Evolutionary conservation across 2,888 invertebrate species (phyloP).

Genomic region (Ichneumon xanthorius): DNA sequence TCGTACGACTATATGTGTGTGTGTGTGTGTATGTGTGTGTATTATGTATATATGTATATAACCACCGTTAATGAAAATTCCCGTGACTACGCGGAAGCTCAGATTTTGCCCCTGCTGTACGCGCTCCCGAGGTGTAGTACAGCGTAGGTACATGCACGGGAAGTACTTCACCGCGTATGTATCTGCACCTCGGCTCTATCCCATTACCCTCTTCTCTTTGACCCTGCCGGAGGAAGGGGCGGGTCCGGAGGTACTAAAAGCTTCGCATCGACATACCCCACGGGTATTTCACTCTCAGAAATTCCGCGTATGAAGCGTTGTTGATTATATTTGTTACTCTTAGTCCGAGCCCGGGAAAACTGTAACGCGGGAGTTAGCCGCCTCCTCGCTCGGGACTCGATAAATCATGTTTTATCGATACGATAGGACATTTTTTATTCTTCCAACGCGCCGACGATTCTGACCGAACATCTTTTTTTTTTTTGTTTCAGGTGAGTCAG

Average conservation of each 20-base stretch:
- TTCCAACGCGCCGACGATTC: background rate
- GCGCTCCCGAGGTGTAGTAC: slow-evolving; percentile 22
- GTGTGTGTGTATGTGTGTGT: background rate
- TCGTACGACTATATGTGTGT: background rate
- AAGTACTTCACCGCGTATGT: slow-evolving; percentile 43
- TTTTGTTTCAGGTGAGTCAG: slow-evolving; percentile 69
- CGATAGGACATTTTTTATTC: background rate
- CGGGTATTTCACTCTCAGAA: slow-evolving; percentile 39
- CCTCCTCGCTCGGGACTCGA: background rate
- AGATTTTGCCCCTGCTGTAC: slow-evolving; percentile 52
- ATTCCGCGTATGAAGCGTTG: slow-evolving; percentile 24
- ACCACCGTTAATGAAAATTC: slow-evolving; percentile 62
- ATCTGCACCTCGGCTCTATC: slow-evolving; percentile 44
- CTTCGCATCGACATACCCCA: slow-evolving; percentile 59
- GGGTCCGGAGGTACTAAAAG: slow-evolving; percentile 62
- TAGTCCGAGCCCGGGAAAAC: slow-evolving; percentile 13
- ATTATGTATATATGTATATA: background rate
- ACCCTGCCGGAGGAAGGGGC: slow-evolving; percentile 31
- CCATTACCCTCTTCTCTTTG: slow-evolving; percentile 67
- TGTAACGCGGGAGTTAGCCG: background rate
- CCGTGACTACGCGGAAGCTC: slow-evolving; percentile 50
- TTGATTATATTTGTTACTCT: slow-evolving; percentile 24
- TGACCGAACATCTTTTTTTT: slow-evolving; percentile 38
- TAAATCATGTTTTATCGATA: slow-evolving; percentile 1
- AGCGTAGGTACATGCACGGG: slow-evolving; percentile 18